Percentiles rank a stretch among this genome's conserved stretches.
Evolutionary conservation across 2,797 vertebrate genomes (phyloP).

Genomic region (Cryptoblepharus egeriae): DNA sequence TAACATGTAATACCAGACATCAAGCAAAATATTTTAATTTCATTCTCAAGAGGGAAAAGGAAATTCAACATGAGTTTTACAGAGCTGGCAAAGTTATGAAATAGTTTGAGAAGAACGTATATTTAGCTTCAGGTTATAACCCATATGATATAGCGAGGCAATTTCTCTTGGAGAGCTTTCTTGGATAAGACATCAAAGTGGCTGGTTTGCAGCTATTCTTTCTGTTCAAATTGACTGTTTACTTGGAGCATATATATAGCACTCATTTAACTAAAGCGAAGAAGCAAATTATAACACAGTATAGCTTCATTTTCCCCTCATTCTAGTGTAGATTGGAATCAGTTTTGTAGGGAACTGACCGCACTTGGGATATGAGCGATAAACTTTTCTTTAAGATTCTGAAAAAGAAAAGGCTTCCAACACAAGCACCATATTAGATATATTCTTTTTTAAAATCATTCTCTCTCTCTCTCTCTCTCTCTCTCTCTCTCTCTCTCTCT

Average conservation of each 20-base stretch:
- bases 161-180: background rate
- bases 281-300: background rate
- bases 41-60: conserved; percentile 47
- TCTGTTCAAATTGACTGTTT: background rate
- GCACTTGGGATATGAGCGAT: background rate
- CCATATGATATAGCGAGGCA: background rate
- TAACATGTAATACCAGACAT: conserved; percentile 38
- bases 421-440: rapidly evolving
- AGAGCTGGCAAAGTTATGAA: conserved; percentile 35
- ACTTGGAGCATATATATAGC: background rate
- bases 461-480: too few relatives aligned
- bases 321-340: conserved; percentile 16
- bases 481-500: too few relatives aligned
- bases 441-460: background rate
- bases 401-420: conserved; percentile 17
- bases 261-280: background rate
- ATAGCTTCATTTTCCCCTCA: background rate
- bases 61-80: conserved; percentile 37
- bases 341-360: background rate
- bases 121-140: conserved; percentile 25
- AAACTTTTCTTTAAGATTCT: conserved; percentile 5
- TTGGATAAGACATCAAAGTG: background rate
- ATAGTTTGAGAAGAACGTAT: conserved; percentile 29
- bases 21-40: conserved; percentile 56
- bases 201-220: background rate